Evolutionary conservation across 2,113 vertebrate genomes (phyloP), one percentile per base, ranked within the genome.

Genomic region (Eidolon helvum): DNA sequence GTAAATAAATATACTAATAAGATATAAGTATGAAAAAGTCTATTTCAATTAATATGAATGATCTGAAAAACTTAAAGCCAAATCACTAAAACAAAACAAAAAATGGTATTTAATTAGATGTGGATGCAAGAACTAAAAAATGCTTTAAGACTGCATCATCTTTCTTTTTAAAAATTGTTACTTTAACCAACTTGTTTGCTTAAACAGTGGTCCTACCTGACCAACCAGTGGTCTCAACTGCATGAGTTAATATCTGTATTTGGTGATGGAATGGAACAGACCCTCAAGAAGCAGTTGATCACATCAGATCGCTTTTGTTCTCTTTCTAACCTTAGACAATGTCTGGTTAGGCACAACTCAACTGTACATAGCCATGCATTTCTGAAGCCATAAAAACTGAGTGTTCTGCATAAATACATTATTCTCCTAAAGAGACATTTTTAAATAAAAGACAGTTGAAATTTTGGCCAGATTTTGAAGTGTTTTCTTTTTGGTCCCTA

Each of bases 201-300:
- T 50, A 50, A 50, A 16, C 14, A 15, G 50, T 16, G 50, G 50
- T 50, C 50, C 50, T 93, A 87, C 89, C n/a, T 86, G 45, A 87
- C 53, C 45, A 79, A 75, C 10, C 50, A 53, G 22, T 77, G 30
- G 8, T 69, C 30, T 38, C 53, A 85, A 5, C 19, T 68, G 82
- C 53, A 18, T 33, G 84, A 38, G 16, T 86, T 75, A 84, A 87
- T 30, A 55, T 75, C 4, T 87, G 63, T 48, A 80, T 74, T 91
- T 91, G 63, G 45, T 85, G 75, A 84, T 83, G 84, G 38, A 91
- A 95, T 55, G 92, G 53, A 94, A 93, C 59, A 95, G 74, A 92
- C 3, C 1, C 85, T 85, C 86, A 79, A 48, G n/a, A 86, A 86
- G 72, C 33, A 88, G 78, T 79, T 26, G 1, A 35, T 95, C 80